Percentiles rank a stretch among this genome's conserved stretches.
Evolutionary conservation across 92 coral and sea anemone species (phyloP).

Genomic region (Zoanthus solanderi): DNA sequence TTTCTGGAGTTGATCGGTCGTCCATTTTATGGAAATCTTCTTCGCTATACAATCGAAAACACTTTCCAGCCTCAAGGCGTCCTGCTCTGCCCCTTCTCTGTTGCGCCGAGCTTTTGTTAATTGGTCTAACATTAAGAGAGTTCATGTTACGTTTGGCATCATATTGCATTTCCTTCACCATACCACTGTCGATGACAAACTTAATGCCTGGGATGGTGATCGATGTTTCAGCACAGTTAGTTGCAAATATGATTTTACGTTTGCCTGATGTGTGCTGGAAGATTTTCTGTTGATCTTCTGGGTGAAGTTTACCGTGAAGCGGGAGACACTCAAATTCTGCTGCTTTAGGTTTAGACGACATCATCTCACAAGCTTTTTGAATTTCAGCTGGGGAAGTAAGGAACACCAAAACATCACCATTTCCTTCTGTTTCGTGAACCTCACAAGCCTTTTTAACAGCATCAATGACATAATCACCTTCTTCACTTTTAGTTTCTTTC

Average conservation of each 20-base stretch:
- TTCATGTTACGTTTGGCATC: slow-evolving; percentile 90
- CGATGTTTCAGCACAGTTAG: slow-evolving; percentile 98
- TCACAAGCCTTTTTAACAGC: slow-evolving; percentile 74
- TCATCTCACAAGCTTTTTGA: slow-evolving; percentile 78
- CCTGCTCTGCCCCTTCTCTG: slow-evolving; percentile 98
- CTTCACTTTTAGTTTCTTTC: slow-evolving; percentile 40
- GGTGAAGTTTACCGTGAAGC: slow-evolving; percentile 92
- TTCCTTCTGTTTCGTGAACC: slow-evolving; percentile 66
- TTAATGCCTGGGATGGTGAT: slow-evolving; percentile 92
- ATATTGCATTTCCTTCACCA: slow-evolving; percentile 92
- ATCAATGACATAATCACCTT: slow-evolving; percentile 70
- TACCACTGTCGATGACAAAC: slow-evolving; percentile 94
- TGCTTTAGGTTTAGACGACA: slow-evolving; percentile 42
- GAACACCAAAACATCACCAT: slow-evolving; percentile 90
- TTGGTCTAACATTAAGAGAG: slow-evolving; percentile 77
- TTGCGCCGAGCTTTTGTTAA: slow-evolving; percentile 94
- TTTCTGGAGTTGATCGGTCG: slow-evolving; percentile 83
- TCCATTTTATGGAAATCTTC: slow-evolving; percentile 81
- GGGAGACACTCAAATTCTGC: slow-evolving; percentile 76
- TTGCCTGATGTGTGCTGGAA: slow-evolving; percentile 67
- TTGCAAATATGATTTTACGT: slow-evolving; percentile 92
- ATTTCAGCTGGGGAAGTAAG: slow-evolving; percentile 94
- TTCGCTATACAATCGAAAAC: slow-evolving; percentile 88
- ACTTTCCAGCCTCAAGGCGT: slow-evolving; percentile 90
- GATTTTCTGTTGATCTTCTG: slow-evolving; percentile 88